Evolutionary conservation across 2,888 invertebrate species (phyloP).

Genomic region (Lymantria dispar): DNA sequence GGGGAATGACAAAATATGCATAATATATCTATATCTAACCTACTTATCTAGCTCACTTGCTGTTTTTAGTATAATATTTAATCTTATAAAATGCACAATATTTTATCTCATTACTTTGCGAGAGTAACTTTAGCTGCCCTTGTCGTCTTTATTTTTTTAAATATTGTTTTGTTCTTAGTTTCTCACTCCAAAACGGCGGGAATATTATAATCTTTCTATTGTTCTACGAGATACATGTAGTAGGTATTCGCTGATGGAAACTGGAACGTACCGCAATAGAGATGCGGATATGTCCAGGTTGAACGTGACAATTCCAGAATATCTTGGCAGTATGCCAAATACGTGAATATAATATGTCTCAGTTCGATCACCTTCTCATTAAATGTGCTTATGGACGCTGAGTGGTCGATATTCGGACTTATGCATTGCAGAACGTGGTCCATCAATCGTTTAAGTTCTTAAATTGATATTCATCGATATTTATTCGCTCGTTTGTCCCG

Average conservation of each 20-base stretch:
- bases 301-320: slow-evolving; percentile 40
- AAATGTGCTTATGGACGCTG: too few species aligned
- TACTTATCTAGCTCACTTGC: too few species aligned
- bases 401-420: too few species aligned
- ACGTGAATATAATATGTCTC: slow-evolving; percentile 16
- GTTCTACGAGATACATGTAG: background rate
- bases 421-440: too few species aligned
- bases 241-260: background rate
- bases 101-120: too few species aligned
- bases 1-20: too few species aligned
- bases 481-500: too few species aligned
- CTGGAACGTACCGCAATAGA: background rate
- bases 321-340: slow-evolving; percentile 47
- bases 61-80: too few species aligned
- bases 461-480: too few species aligned
- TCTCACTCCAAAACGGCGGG: background rate
- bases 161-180: background rate
- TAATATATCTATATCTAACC: too few species aligned
- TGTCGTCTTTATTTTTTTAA: background rate
- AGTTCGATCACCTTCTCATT: slow-evolving; percentile 28
- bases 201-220: background rate
- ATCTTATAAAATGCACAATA: too few species aligned
- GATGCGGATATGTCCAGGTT: slow-evolving; percentile 26
- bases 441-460: too few species aligned
- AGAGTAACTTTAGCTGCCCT: background rate